Evolutionary conservation across 2,888 invertebrate species (phyloP), one percentile per base, ranked within the genome.

Genomic region (Bombyx huttoni): DNA sequence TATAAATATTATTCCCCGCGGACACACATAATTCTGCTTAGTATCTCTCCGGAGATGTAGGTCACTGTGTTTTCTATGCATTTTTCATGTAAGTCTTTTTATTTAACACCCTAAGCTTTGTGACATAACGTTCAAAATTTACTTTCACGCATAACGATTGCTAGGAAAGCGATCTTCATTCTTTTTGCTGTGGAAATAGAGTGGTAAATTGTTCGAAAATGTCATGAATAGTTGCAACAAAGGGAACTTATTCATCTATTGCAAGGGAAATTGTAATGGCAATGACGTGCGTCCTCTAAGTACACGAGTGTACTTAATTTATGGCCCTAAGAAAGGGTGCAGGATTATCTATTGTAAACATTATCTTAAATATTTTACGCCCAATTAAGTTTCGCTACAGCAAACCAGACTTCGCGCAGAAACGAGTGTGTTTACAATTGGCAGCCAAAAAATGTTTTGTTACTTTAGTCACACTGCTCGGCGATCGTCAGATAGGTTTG

Each of bases 21-120:
- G 82, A 81, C 72, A 65, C 67, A 57, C 48, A 50, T 82, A 84
- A 84, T 79, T 75, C 74, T 73, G 71, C 70, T 75, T 71, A 78
- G 77, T 74, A 73, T 73, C 81, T 79, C 83, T 81, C 78, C 62
- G 73, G 86, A 87, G 88, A 88, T 84, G 76, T 88, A 83, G 88
- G 88, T 88, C 86, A 88, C 72, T 73, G 67, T 80, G 78, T 70
- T 79, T 72, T 74, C 73, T 67, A 62, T 67, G 64, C 45, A 50
- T 48, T 50, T 52, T 48, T n/a, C 33, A 45, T 14, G 35, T 47
- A 24, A 24, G 24, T 24, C 10, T 34, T 33, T 10, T 34, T 47
- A 52, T 47, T 49, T 40, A 51, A 47, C 13, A 46, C 40, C 40
- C 40, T 40, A 40, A 10, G 40, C 12, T 10, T 9, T 13, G 14